A percentile compares a stretch with the other conserved stretches of the same genome.
Evolutionary conservation across 2,888 invertebrate genomes (phyloP).

Genomic region (Hypomecis atomaria): DNA sequence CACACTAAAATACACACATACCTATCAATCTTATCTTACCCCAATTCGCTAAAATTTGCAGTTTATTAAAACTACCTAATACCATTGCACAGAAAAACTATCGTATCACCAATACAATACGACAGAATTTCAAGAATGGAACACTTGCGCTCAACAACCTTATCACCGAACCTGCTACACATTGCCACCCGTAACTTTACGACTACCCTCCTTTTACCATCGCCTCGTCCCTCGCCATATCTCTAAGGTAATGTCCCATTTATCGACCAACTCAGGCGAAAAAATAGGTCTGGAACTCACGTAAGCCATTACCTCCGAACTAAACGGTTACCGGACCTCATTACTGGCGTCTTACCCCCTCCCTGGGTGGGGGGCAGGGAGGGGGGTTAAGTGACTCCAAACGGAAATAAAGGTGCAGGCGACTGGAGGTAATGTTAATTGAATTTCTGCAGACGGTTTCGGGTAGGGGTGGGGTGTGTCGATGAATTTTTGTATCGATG

Average conservation of each 20-base stretch:
- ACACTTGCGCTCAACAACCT: constrained; percentile 17
- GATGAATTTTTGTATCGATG: constrained; percentile 44
- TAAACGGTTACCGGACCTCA: constrained; percentile 83
- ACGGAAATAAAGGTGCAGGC: constrained; percentile 85
- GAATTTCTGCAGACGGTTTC: constrained; percentile 83
- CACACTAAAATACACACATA: too few species aligned
- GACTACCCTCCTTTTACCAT: constrained; percentile 18
- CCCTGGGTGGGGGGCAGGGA: constrained; percentile 39
- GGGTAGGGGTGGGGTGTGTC: constrained; percentile 55
- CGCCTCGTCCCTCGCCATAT: constrained; percentile 32
- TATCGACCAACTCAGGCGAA: constrained; percentile 48
- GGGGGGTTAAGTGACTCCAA: constrained; percentile 80
- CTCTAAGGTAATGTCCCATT: constrained; percentile 45
- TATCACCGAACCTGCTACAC: constrained; percentile 25
- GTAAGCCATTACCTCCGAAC: constrained; percentile 81
- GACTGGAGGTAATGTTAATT: constrained; percentile 86
- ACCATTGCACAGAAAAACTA: neutral
- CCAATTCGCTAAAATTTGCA: too few species aligned
- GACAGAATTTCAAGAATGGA: neutral
- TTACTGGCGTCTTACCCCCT: constrained; percentile 74
- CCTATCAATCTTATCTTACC: too few species aligned
- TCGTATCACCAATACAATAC: neutral
- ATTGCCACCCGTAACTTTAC: constrained; percentile 23
- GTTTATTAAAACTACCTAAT: too few species aligned
- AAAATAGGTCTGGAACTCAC: constrained; percentile 65